Base-by-base conservation (phyloP, 2,113 vertebrate species). In the Todiramphus chloris region DNA sequence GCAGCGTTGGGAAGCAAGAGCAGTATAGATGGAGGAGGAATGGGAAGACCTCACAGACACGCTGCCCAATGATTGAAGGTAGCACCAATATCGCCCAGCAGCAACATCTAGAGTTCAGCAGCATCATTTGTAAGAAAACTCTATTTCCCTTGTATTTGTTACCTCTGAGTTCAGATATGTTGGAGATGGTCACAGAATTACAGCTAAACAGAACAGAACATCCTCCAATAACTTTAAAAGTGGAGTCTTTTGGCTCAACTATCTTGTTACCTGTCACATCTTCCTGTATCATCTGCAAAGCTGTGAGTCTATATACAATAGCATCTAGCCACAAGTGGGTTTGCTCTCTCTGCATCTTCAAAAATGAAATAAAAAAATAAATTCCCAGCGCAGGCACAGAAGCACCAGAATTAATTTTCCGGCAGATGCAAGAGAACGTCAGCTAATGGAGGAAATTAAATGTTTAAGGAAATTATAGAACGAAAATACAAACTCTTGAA, bases 401-500 rank as follows among this genome's bases (percentile, higher is more conserved):
- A 97, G 91, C 84, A 89, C 83, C 67, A 96, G 89, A 91, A 93
- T 89, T 87, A 69, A 91, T 92, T 85, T 97, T 96, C 91, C 62
- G 1, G 82, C 91, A 95, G 86, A 96, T 92, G 92, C 96, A 92
- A 96, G 70, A 87, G 90, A 89, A 87, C 1, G 6, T 96, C 96
- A 70, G 46, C 77, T 94, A 94, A 91, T 63, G 81, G 94, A 95
- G 96, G 96, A 96, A 97, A 97, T 96, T 94, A 96, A 96, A 96
- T 91, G 74, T 97, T 96, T 95, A 89, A 96, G 94, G 89, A 96
- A 97, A 96, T 96, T 91, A 95, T 89, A 92, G 89, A 96, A 93
- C 0, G 2, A 97, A 97, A 96, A 97, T 87, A 96, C 51, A 96
- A 97, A 97, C 96, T 95, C 81, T 80, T 96, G 96, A 94, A 87